These are phyloP conservation scores for Antechinus flavipes DNA, from an alignment of 2,113 vertebrate species.

Conservation along the genomic window DNA sequence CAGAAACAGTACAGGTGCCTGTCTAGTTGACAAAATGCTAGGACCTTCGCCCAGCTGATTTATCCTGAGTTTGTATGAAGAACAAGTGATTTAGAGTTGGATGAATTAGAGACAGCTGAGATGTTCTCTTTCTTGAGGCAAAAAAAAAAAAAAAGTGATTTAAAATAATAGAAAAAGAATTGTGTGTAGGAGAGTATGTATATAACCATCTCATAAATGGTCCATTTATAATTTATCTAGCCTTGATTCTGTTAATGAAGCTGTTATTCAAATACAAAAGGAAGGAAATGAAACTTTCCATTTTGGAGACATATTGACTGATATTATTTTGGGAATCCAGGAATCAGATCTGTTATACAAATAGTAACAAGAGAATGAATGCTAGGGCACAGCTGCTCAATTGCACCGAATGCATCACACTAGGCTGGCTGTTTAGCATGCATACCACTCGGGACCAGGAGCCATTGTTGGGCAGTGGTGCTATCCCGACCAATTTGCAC, in stretches of 20 bases:
- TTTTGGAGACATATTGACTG: conserved; percentile 40
- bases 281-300: conserved; percentile 8
- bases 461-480: conserved; percentile 94
- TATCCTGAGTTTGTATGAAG: not conserved
- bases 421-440: conserved; percentile 85
- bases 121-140: conserved; percentile 6
- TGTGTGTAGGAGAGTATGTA: not conserved
- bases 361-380: conserved; percentile 72
- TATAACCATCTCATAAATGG: conserved; percentile 32
- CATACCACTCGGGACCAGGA: conserved; percentile 94
- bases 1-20: rapidly evolving
- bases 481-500: conserved; percentile 89
- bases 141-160: not conserved
- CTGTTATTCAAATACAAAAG: conserved; percentile 64
- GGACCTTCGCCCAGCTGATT: not conserved
- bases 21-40: not conserved
- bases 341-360: conserved; percentile 29
- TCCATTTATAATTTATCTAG: conserved; percentile 36
- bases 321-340: conserved; percentile 52
- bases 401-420: rapidly evolving
- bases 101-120: not conserved
- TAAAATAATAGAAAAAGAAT: not conserved
- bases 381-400: conserved; percentile 63
- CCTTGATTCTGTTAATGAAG: conserved; percentile 76
- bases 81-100: not conserved